Evolutionary conservation across 2,113 vertebrate species (phyloP).

Genomic region (Ploceus nigricollis): DNA sequence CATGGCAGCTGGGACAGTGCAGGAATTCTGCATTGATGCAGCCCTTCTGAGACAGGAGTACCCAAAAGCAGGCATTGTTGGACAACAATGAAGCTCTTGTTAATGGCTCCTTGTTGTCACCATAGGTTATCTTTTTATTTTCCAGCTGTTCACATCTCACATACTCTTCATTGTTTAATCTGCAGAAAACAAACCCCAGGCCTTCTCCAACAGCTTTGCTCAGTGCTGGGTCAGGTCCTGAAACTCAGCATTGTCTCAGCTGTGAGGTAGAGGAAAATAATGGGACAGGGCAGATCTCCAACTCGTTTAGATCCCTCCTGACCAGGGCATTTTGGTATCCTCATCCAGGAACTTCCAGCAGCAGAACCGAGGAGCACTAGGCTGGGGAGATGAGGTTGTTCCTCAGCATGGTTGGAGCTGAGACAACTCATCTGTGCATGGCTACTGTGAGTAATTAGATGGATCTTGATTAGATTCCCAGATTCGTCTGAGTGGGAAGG

Average conservation of each 20-base stretch:
- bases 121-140: neutral
- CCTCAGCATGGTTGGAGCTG: neutral
- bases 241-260: neutral
- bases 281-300: rapidly evolving
- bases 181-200: neutral
- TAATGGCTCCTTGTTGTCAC: neutral
- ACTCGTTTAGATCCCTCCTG: neutral
- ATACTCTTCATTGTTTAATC: rapidly evolving
- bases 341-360: neutral
- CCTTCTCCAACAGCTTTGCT: neutral
- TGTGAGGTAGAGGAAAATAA: neutral
- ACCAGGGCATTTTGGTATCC: neutral
- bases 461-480: neutral
- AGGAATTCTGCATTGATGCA: neutral
- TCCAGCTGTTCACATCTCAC: neutral
- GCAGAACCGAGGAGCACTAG: neutral
- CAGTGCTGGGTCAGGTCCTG: neutral
- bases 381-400: neutral
- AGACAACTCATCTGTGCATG: neutral
- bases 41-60: neutral
- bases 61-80: neutral
- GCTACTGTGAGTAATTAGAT: neutral
- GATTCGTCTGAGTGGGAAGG: neutral
- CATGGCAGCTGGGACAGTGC: neutral
- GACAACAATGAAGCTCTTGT: neutral